phyloP scores from a whole-genome alignment of 2,113 vertebrate species.

The Perca flavescens region DNA sequence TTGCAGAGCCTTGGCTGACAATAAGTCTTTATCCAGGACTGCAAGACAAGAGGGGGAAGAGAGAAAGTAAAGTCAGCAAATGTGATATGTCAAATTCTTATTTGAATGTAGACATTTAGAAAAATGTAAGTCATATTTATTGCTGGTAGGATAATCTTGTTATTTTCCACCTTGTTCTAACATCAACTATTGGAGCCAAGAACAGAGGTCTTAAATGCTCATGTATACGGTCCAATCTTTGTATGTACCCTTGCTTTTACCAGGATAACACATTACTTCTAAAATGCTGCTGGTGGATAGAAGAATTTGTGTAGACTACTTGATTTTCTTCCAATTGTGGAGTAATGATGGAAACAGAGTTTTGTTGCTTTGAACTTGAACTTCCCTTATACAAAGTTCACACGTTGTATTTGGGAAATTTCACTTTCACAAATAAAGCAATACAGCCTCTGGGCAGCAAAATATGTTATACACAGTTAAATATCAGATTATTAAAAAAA shows the following conservation, averaged over 20 bases:
- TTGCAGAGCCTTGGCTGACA: conserved; percentile 86
- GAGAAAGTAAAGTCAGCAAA: neutral
- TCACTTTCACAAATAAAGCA: neutral
- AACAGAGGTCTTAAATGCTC: neutral
- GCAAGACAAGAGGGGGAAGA: conserved; percentile 13
- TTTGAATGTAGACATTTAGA: conserved; percentile 16
- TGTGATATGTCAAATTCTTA: neutral
- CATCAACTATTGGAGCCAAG: neutral
- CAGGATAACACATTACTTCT: neutral
- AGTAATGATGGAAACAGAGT: neutral
- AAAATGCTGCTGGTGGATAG: neutral
- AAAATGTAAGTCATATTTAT: neutral
- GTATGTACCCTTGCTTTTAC: neutral
- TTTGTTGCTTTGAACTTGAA: neutral
- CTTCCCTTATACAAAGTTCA: neutral
- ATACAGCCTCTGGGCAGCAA: neutral
- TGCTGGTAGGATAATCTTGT: neutral
- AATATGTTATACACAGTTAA: neutral
- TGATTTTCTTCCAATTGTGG: neutral
- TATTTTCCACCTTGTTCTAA: neutral
- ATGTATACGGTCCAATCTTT: neutral
- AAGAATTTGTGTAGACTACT: neutral
- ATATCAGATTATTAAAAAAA: neutral
- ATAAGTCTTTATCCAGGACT: conserved; percentile 88
- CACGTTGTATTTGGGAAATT: too few relatives aligned